Evolutionary conservation across 2,888 invertebrate species (phyloP), one percentile per base, ranked within the genome.

Genomic region (Alloscopus bannaensis): DNA sequence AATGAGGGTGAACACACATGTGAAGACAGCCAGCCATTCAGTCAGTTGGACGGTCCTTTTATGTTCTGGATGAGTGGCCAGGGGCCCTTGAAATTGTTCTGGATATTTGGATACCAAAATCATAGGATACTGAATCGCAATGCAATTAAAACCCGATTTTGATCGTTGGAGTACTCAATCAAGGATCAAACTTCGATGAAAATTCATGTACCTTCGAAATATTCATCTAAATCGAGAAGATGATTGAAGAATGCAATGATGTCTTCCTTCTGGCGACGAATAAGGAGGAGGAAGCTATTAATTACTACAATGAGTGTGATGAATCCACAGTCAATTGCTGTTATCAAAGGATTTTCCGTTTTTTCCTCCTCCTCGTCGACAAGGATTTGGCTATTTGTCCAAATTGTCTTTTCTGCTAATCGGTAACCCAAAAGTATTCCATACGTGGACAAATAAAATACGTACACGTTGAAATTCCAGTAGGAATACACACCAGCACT

Each of bases 391-490:
- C 2, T 28, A 6, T 11, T 22, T 36, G 20, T 62, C 3, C 24
- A 3, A 1, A 62, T 16, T 13, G 24, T 3, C 22, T 20, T 26
- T 1, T 57, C 6, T 3, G n/a, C 42, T 2, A 20, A 24, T 8
- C 22, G 62, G 13, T 3, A 18, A 40, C 11, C 20, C 8, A 20
- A 24, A 4, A 57, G 8, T 4, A 24, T 3, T 6, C 28, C 62
- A 24, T 62, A 62, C 18, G 24, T n/a, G 1, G 3, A 6, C 4
- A 57, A 20, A 13, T 57, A 57, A 57, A 57, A 28, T 13, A 57
- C 13, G 22, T 40, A 62, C 40, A 62, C 13, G 8, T 24, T 1
- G 42, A 62, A 62, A n/a, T 62, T 62, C 62, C 62, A 62, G 13
- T 24, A 40, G 20, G 62, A 36, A 22, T 62, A 62, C 6, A 4